phyloP scores from a whole-genome alignment of 2,888 invertebrate species.

The Neoscelio sp. region DNA sequence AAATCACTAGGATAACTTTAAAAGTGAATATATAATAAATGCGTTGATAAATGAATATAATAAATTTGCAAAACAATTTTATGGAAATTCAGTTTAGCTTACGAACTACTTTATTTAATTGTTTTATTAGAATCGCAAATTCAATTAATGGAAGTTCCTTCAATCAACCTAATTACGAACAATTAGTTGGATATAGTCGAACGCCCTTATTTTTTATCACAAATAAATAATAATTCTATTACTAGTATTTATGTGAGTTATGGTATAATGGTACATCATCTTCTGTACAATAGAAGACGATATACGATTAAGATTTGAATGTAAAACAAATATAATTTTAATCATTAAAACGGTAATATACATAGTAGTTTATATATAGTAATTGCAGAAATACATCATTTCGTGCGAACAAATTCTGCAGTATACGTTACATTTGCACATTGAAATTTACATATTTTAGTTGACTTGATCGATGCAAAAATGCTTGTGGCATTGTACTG shows the following conservation, averaged over 20 bases:
- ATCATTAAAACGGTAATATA: no score
- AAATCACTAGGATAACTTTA: background rate
- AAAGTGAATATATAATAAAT: background rate
- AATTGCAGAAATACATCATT: conserved; percentile 1
- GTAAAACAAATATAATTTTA: no score
- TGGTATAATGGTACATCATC: no score
- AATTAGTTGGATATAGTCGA: conserved; percentile 5
- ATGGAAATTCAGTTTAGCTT: no score
- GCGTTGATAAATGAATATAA: background rate
- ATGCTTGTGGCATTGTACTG: conserved; percentile 5
- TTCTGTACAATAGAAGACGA: no score
- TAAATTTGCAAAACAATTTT: no score
- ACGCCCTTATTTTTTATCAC: no score
- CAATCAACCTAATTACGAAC: background rate
- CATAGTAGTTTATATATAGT: background rate
- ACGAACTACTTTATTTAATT: background rate
- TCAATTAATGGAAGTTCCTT: background rate
- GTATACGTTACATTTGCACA: conserved; percentile 6
- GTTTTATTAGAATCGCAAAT: background rate
- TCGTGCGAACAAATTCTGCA: background rate
- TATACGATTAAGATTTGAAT: no score
- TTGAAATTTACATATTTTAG: conserved; percentile 5
- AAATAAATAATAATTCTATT: no score
- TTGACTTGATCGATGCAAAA: conserved; percentile 6
- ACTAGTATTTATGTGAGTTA: no score